These are phyloP conservation scores for Athetis lepigone DNA, from an alignment of 2,888 invertebrate species.

Conservation along the genomic window DNA sequence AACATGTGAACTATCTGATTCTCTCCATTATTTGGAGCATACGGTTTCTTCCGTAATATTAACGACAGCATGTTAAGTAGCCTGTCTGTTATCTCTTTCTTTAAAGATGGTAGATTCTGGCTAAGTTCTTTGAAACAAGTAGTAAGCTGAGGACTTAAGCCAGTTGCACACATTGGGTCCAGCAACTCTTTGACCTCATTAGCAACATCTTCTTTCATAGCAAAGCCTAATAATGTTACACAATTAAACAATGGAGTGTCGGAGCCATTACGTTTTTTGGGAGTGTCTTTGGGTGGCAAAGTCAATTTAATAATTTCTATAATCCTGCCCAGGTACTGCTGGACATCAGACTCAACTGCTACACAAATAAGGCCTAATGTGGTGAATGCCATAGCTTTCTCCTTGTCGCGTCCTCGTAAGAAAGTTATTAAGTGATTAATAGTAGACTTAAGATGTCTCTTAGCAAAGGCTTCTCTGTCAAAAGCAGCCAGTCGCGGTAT, in stretches of 20 bases:
- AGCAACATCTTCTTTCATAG: slow-evolving; percentile 95
- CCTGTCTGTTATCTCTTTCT: slow-evolving; percentile 97
- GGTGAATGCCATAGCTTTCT: slow-evolving; percentile 96
- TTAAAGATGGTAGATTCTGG: slow-evolving; percentile 96
- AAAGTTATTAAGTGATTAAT: slow-evolving; percentile 95
- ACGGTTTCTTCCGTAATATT: slow-evolving; percentile 96
- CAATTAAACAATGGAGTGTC: slow-evolving; percentile 98
- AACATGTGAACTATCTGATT: slow-evolving; percentile 83
- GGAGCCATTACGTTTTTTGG: slow-evolving; percentile 93
- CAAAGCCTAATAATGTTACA: slow-evolving; percentile 97
- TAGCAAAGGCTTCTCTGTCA: slow-evolving; percentile 94
- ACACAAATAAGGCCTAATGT: slow-evolving; percentile 98
- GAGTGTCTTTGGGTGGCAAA: slow-evolving; percentile 94
- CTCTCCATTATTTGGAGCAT: slow-evolving; percentile 91
- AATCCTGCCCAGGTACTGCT: slow-evolving; percentile 94
- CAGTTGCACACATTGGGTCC: slow-evolving; percentile 97
- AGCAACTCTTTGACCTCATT: slow-evolving; percentile 95
- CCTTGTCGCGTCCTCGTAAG: slow-evolving; percentile 95
- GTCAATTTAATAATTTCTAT: slow-evolving; percentile 95
- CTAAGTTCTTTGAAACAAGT: slow-evolving; percentile 97
- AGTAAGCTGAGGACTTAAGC: slow-evolving; percentile 96
- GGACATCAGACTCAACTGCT: slow-evolving; percentile 95
- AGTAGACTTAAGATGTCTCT: slow-evolving; percentile 93
- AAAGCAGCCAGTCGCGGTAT: slow-evolving; percentile 98
- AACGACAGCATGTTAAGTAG: slow-evolving; percentile 97